These are phyloP conservation scores for Stomorhina lunata DNA, from an alignment of 2,888 invertebrate species.

Conservation along the genomic window DNA sequence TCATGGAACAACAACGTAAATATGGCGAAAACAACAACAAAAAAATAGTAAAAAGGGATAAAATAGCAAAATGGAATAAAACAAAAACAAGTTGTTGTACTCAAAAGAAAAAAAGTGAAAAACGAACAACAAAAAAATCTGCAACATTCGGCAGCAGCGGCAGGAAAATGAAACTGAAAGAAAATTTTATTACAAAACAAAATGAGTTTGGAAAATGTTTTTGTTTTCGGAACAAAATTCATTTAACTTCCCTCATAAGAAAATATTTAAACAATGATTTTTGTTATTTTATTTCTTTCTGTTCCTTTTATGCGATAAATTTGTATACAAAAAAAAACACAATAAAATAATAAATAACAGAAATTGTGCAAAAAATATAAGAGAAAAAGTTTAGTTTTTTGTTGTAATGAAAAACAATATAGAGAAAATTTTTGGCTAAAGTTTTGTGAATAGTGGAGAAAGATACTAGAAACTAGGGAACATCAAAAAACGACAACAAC, in stretches of 20 bases:
- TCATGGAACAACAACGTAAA: background rate
- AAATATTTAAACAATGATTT: background rate
- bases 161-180: background rate
- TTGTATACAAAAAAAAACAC: slow-evolving; percentile 13
- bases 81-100: slow-evolving; percentile 14
- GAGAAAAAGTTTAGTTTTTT: background rate
- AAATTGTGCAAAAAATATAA: slow-evolving; percentile 1
- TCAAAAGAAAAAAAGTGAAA: background rate
- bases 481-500: background rate
- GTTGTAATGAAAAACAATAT: background rate
- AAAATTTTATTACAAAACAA: slow-evolving; percentile 1
- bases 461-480: background rate
- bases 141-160: background rate
- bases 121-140: background rate
- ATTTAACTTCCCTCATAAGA: background rate
- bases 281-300: background rate
- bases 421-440: background rate
- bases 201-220: slow-evolving; percentile 25
- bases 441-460: background rate
- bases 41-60: no score
- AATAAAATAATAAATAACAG: slow-evolving; percentile 11
- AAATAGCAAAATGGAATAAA: slow-evolving; percentile 25
- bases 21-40: slow-evolving; percentile 3
- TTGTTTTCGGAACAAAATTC: slow-evolving; percentile 13
- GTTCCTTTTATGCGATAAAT: no score